A percentile compares a stretch with the other conserved stretches of the same genome.
Evolutionary conservation across 2,113 vertebrate genomes (phyloP).

Genomic region (Saccopteryx leptura): DNA sequence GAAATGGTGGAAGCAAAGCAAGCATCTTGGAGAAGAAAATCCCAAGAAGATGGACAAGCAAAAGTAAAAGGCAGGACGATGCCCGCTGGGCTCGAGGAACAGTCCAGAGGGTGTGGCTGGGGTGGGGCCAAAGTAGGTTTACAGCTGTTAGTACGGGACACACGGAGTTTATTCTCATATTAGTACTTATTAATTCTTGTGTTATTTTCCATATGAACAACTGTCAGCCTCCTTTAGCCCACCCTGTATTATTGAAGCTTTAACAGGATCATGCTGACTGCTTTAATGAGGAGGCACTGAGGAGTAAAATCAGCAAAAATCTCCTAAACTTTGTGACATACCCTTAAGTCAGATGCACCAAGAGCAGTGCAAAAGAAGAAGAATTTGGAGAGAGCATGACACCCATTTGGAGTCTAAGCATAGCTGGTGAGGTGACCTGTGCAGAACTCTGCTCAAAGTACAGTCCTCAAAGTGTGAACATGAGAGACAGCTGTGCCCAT

Average conservation of each 20-base stretch:
- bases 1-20: fast-evolving
- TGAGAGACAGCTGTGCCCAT: fast-evolving
- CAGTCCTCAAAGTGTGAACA: background rate
- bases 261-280: too few relatives aligned
- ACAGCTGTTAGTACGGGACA: background rate
- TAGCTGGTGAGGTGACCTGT: background rate
- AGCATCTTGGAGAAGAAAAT: background rate
- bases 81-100: background rate
- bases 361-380: background rate
- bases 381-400: background rate
- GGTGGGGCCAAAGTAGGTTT: background rate
- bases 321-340: background rate
- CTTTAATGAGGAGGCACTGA: background rate
- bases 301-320: background rate
- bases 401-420: background rate
- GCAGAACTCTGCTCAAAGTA: background rate
- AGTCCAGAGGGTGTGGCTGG: background rate
- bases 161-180: background rate
- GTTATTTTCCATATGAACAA: background rate
- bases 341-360: background rate
- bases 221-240: background rate
- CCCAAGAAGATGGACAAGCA: background rate
- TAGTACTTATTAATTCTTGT: background rate
- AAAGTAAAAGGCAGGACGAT: background rate
- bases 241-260: background rate